Base-by-base conservation (phyloP, 2,888 invertebrate genomes). In the Drosophila helvetica region DNA sequence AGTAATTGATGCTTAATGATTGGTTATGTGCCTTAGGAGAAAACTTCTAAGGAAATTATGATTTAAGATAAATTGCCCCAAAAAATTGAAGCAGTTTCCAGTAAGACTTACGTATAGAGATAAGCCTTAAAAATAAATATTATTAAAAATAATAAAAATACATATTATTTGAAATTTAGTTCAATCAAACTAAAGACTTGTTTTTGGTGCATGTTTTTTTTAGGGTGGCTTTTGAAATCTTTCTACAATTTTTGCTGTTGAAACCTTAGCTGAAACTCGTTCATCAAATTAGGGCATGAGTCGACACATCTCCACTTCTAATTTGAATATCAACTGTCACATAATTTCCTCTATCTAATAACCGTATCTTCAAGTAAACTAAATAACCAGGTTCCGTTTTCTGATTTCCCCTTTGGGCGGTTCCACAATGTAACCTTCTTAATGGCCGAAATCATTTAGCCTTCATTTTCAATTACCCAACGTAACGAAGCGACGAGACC, bases 391-490 rank as follows among this genome's bases (percentile, higher is more conserved):
- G 2, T 38, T 38, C 38, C 15, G 38, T n/a, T 38, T n/a, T 7
- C n/a, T 38, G 38, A 7, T 6, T n/a, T 38, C 15, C 33, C 12
- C 33, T 33, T 33, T 33, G 0, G 38, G 38, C 7, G 15, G n/a
- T 38, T 15, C 38, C 47, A 18, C 6, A 12, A 52, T 56, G 30
- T 47, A 61, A 61, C 61, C 61, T 38, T 56, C 54, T 18, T 50
- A 60, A 69, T 60, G 25, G 30, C 51, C 61, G 70, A 71, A 57
- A 63, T 50, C 45, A 57, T 47, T 71, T 48, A 71, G 57, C 57
- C 72, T 71, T 71, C 71, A 50, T 54, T 64, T 62, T 71, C 71
- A 71, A 71, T 71, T 71, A 71, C 57, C 42, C 48, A 38, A 48
- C 45, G 43, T 63, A 52, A 66, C 54, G 64, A 69, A 70, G 52